These are phyloP conservation scores for Physocephala rufipes DNA, from an alignment of 2,888 invertebrate genomes.

Conservation along the genomic window DNA sequence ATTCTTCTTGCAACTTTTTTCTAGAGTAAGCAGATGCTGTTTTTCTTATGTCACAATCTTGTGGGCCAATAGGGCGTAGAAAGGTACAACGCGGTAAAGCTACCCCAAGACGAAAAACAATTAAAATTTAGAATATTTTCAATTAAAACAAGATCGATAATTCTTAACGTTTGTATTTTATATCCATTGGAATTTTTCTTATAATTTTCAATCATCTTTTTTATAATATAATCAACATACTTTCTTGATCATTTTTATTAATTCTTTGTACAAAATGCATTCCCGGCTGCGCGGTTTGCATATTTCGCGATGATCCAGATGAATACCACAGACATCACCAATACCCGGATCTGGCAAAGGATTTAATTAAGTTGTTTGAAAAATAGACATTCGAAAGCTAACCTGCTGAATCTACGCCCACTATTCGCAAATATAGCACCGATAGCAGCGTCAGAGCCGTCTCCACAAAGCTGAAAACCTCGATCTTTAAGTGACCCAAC, in stretches of 20 bases:
- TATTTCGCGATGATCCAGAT: conserved; percentile 83
- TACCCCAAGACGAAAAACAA: too few species aligned
- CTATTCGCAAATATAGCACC: conserved; percentile 78
- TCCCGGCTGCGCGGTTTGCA: conserved; percentile 82
- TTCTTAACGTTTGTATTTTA: too few species aligned
- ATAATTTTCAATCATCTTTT: too few species aligned
- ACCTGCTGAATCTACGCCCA: conserved; percentile 83
- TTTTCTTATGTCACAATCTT: too few species aligned
- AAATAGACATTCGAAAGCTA: conserved; percentile 28
- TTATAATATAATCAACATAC: conserved; percentile 55
- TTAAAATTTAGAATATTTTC: too few species aligned
- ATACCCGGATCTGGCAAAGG: conserved; percentile 76
- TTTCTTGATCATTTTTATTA: conserved; percentile 71
- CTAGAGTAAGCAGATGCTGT: too few species aligned
- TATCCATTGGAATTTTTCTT: too few species aligned
- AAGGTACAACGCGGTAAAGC: too few species aligned
- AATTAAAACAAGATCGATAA: too few species aligned
- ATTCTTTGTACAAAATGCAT: conserved; percentile 75
- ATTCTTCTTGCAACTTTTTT: too few species aligned
- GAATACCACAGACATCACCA: conserved; percentile 78
- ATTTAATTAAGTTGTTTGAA: neutral
- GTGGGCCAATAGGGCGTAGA: too few species aligned
- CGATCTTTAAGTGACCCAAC: conserved; percentile 66
- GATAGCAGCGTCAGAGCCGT: conserved; percentile 79
- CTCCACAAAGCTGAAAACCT: conserved; percentile 81